These are phyloP conservation scores for Lithobius niger DNA, from an alignment of 1,140 invertebrate genomes.

Conservation along the genomic window DNA sequence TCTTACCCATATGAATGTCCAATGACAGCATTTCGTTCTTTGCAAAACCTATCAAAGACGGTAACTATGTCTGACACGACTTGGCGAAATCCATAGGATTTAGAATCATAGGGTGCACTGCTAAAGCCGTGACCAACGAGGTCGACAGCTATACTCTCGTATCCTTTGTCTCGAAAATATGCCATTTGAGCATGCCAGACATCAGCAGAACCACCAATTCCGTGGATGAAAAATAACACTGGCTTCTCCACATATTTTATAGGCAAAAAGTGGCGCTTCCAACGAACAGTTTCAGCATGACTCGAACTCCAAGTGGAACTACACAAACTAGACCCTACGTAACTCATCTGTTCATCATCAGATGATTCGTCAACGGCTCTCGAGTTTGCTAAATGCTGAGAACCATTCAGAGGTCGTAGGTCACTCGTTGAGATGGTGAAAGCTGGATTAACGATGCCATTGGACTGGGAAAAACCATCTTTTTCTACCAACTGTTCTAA, in stretches of 20 bases:
- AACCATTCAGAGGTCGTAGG: background rate
- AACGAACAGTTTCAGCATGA: background rate
- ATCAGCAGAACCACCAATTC: constrained; percentile 54
- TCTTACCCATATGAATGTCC: constrained; percentile 49
- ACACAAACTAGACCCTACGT: background rate
- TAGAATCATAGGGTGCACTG: constrained; percentile 40
- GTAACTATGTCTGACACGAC: constrained; percentile 44
- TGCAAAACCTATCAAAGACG: constrained; percentile 44
- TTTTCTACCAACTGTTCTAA: too few relatives aligned
- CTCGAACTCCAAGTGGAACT: constrained; percentile 9
- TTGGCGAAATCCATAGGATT: constrained; percentile 48
- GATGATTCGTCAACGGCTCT: background rate
- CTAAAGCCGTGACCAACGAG: constrained; percentile 58
- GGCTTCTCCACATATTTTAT: constrained; percentile 31
- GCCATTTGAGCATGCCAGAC: constrained; percentile 47
- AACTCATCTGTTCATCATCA: background rate
- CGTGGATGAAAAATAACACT: constrained; percentile 53
- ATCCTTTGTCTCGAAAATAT: constrained; percentile 46
- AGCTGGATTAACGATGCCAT: background rate
- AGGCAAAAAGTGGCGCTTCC: background rate
- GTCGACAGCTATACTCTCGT: constrained; percentile 53
- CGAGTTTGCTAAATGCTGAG: background rate
- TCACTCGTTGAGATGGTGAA: background rate
- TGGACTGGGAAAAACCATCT: background rate
- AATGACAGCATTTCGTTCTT: constrained; percentile 36